Base-by-base conservation (phyloP, 2,888 invertebrate species). In the Amphipoea lucens region DNA sequence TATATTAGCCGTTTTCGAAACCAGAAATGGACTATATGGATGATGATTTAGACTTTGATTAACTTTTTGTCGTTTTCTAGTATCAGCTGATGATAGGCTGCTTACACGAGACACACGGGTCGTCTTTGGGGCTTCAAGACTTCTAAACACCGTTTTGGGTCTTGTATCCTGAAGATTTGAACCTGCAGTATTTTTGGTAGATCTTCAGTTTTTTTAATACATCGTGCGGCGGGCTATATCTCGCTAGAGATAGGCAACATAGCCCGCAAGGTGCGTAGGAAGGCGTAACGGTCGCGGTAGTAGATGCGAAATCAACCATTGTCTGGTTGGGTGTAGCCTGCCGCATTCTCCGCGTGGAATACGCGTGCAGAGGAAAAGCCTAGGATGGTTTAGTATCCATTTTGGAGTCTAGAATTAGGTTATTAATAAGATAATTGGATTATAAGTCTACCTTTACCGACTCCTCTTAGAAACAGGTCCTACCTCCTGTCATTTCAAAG, bases 241-340 rank as follows among this genome's bases (percentile, higher is more conserved):
- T n/a, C n/a, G n/a, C n/a, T n/a, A n/a, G n/a, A n/a, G n/a, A n/a
- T n/a, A n/a, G n/a, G n/a, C n/a, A n/a, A n/a, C n/a, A n/a, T n/a
- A n/a, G n/a, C n/a, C n/a, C n/a, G n/a, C n/a, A n/a, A n/a, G n/a
- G n/a, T n/a, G n/a, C n/a, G n/a, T n/a, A n/a, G n/a, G n/a, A n/a
- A n/a, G n/a, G 95, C 95, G 95, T 95, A 95, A 95, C 95, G 93
- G 94, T 94, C 92, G 91, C 94, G 90, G 87, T 89, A 87, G 95
- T 94, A 94, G 95, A 93, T 87, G 94, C 93, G 95, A 95, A 95
- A 95, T 95, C 95, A 95, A 94, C 93, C 93, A 95, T 96, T 95
- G 95, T 96, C 95, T 95, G 95, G 95, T 95, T 95, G 95, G 95
- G 93, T 94, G 94, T 94, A 94, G 92, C 94, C 91, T 91, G 93